Evolutionary conservation across 2,797 vertebrate species (phyloP).

Genomic region (Xenopus petersii): DNA sequence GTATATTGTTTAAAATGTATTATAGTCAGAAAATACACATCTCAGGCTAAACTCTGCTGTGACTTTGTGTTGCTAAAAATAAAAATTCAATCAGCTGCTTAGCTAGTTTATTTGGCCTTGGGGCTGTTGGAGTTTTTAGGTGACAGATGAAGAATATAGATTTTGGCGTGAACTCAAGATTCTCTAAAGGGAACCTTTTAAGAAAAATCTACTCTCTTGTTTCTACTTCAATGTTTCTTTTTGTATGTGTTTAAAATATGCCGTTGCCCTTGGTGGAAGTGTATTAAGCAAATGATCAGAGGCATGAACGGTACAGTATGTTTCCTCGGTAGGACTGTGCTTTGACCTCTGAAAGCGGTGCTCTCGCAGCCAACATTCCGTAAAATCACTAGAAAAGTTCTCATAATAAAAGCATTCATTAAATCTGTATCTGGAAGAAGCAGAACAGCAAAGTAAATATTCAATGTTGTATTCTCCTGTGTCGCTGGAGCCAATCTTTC

Average conservation of each 20-base stretch:
- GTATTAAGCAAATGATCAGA: constrained; percentile 39
- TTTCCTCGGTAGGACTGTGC: constrained; percentile 29
- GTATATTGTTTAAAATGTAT: no score
- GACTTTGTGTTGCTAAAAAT: constrained; percentile 29
- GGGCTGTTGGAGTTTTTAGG: constrained; percentile 14
- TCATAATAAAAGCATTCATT: constrained; percentile 34
- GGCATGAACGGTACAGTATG: constrained; percentile 23
- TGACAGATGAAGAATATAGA: constrained; percentile 20
- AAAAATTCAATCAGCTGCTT: constrained; percentile 3
- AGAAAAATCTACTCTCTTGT: constrained; percentile 28
- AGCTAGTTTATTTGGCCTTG: constrained; percentile 25
- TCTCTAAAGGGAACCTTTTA: constrained; percentile 19
- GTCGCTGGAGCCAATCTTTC: neutral
- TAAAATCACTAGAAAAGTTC: neutral
- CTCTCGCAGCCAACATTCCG: constrained; percentile 38
- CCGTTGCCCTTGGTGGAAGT: constrained; percentile 31
- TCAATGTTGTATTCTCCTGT: constrained; percentile 21
- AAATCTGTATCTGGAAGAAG: constrained; percentile 36
- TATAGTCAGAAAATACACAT: neutral
- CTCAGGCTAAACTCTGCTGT: constrained; percentile 11
- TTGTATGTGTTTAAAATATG: constrained; percentile 23
- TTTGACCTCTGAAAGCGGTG: constrained; percentile 9
- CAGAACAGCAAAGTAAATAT: constrained; percentile 17
- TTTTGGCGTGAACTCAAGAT: constrained; percentile 24
- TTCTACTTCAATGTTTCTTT: constrained; percentile 10